Evolutionary conservation across 2,888 invertebrate species (phyloP).

Genomic region (Hypena proboscidalis): DNA sequence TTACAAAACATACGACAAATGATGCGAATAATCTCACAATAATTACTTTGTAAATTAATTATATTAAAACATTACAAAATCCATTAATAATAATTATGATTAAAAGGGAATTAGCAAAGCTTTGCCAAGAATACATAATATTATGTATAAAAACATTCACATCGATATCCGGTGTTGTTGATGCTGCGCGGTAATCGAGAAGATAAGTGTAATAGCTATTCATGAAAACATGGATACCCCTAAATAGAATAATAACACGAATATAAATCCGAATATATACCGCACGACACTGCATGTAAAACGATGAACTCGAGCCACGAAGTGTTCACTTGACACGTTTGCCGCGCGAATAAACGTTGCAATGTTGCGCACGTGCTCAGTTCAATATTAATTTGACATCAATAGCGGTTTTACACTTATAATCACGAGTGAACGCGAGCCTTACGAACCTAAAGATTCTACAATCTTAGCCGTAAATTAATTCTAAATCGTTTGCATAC

Average conservation of each 20-base stretch:
- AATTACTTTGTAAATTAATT: conserved; percentile 82
- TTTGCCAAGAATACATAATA: conserved; percentile 67
- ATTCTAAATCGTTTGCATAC: conserved; percentile 31
- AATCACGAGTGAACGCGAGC: conserved; percentile 21
- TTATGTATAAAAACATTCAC: conserved; percentile 64
- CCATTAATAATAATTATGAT: conserved; percentile 79
- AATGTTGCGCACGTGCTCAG: not conserved
- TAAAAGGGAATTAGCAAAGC: conserved; percentile 77
- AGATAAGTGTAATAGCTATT: conserved; percentile 31
- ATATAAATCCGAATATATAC: too few species aligned
- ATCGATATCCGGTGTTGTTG: conserved; percentile 47
- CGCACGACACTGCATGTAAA: too few species aligned
- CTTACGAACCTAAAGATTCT: conserved; percentile 25
- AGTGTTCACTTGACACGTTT: too few species aligned
- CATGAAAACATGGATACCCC: too few species aligned
- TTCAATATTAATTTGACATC: not conserved
- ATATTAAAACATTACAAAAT: conserved; percentile 83
- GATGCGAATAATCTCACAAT: conserved; percentile 75
- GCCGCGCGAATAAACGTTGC: not conserved
- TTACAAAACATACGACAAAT: conserved; percentile 80
- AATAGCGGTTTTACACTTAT: conserved; percentile 20
- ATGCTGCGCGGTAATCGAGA: conserved; percentile 27
- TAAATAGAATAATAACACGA: too few species aligned
- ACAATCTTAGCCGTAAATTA: conserved; percentile 34
- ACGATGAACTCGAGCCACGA: too few species aligned